phyloP scores from a whole-genome alignment of 2,888 invertebrate genomes.

The Brachypalpus laphriformis region DNA sequence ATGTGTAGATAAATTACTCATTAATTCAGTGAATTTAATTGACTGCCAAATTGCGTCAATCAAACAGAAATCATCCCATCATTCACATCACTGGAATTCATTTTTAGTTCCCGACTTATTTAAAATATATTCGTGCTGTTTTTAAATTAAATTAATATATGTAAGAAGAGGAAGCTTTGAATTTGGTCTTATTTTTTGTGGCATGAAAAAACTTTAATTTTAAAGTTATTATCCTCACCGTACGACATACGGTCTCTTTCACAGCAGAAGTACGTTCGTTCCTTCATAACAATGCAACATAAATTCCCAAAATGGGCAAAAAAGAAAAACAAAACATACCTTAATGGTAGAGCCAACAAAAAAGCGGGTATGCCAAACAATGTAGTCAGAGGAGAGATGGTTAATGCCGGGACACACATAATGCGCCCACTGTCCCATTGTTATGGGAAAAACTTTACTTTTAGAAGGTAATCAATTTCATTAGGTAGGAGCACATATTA shows the following conservation, averaged over 20 bases:
- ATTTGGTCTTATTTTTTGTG: conserved; percentile 1
- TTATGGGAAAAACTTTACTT: conserved; percentile 57
- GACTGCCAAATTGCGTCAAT: neutral
- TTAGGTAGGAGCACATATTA: too few relatives aligned
- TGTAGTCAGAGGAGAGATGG: neutral
- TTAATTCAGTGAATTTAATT: neutral
- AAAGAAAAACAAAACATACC: neutral
- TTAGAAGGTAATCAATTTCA: conserved; percentile 58
- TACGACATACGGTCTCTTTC: neutral
- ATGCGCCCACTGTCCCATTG: conserved; percentile 50
- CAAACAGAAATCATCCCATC: neutral
- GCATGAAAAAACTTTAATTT: neutral
- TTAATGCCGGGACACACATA: conserved; percentile 2
- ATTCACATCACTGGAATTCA: neutral
- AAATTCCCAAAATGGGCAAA: neutral
- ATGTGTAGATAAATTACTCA: too few relatives aligned
- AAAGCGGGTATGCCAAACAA: conserved; percentile 2
- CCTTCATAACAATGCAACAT: conserved; percentile 8
- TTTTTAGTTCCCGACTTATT: too few relatives aligned
- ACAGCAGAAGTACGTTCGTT: neutral
- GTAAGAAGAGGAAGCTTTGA: too few relatives aligned
- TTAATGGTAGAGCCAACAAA: neutral
- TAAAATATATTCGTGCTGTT: too few relatives aligned
- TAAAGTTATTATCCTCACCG: neutral
- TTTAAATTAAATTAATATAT: too few relatives aligned